These are phyloP conservation scores for Drosophila pectinifera DNA, from an alignment of 1,140 invertebrate genomes.

Conservation along the genomic window DNA sequence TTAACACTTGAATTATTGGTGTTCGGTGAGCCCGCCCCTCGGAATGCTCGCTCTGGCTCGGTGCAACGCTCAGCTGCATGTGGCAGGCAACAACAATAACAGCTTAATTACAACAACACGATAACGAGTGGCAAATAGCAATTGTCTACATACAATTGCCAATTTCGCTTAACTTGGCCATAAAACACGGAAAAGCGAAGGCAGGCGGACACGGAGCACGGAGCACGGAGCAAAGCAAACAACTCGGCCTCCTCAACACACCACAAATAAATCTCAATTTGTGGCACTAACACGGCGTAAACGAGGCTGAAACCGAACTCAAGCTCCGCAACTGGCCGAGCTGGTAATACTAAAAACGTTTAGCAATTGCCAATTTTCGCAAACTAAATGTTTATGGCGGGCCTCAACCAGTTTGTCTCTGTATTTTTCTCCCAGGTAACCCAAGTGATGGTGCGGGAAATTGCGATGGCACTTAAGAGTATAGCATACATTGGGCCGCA, in stretches of 20 bases:
- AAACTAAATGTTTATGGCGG: constrained; percentile 65
- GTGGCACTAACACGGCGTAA: constrained; percentile 61
- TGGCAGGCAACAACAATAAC: constrained; percentile 60
- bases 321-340: constrained; percentile 12
- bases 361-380: constrained; percentile 71
- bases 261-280: constrained; percentile 77
- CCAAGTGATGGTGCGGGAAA: neutral
- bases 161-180: constrained; percentile 74
- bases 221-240: constrained; percentile 32
- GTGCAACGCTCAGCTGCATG: constrained; percentile 49
- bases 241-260: constrained; percentile 44
- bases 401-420: constrained; percentile 29
- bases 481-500: constrained; percentile 29
- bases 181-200: constrained; percentile 52
- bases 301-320: constrained; percentile 38
- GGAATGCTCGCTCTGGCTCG: neutral
- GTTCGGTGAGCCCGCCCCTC: constrained; percentile 20
- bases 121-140: constrained; percentile 64
- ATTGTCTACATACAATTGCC: constrained; percentile 75
- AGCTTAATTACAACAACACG: constrained; percentile 76
- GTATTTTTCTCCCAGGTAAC: neutral
- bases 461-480: neutral
- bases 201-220: constrained; percentile 17
- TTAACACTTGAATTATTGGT: constrained; percentile 80
- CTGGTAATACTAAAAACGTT: constrained; percentile 57